Evolutionary conservation across 2,113 vertebrate species (phyloP), one percentile per base, ranked within the genome.

Genomic region (Ptychochromis oligacanthus): DNA sequence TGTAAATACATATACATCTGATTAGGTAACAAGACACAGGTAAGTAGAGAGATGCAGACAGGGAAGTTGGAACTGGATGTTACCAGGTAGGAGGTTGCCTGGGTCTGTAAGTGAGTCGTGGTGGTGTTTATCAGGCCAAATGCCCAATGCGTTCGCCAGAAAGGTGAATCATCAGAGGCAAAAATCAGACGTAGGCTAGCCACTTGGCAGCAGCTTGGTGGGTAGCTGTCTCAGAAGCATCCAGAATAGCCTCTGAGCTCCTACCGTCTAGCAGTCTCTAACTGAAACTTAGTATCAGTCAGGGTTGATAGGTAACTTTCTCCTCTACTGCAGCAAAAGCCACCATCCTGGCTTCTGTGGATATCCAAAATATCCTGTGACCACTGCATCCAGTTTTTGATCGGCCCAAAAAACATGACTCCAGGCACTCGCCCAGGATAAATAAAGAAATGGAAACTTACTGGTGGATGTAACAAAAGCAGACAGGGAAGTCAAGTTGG

Each of bases 381-480:
- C 43, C 65, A 72, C 1, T 0, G 24, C 6, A 6, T 72, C 65
- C 65, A 72, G 65, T 72, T 52, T 72, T 72, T 46, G 65, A 72
- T 52, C 17, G 43, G 52, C 26, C 65, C 24, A n/a, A 72, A 72
- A n/a, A 52, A 20, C 65, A 52, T 72, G 65, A 72, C 49, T 72
- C 28, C 65, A 52, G 65, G 65, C 43, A 46, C 18, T 72, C 43
- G 31, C 65, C 65, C 65, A 8, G 65, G 65, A 72, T 72, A 52
- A 72, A 72, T 52, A 72, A 72, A 72, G 43, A 72, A 72, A 72
- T 72, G 65, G 43, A 72, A 72, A 72, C 10, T 31, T 31, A 72
- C 43, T 72, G 65, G 43, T 72, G 65, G 17, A 52, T 31, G 65
- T 72, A 52, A 72, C 65, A 72, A 72, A 72, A 52, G 10, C 43